Evolutionary conservation across 2,888 invertebrate species (phyloP), one percentile per base, ranked within the genome.

Genomic region (Celastrina argiolus): DNA sequence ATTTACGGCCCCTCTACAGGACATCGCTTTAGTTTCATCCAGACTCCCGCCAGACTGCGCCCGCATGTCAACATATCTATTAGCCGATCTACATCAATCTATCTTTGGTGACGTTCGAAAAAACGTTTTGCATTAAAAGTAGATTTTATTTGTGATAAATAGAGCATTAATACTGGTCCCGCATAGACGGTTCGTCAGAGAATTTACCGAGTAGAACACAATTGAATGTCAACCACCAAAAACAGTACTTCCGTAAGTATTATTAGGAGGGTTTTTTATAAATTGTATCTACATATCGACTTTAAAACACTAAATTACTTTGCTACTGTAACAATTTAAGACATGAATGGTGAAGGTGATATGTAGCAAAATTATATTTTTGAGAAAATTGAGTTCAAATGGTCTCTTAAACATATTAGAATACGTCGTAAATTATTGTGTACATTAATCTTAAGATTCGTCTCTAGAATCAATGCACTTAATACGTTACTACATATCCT

Each of bases 1-100:
- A 51, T 51, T 51, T 51, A 22, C 51, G 26, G 51, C 51, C 51
- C 45, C 51, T 51, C 51, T 22, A 51, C 51, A 51, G 51, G 51
- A 51, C 51, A 51, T 51, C 10, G 51, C 22, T 51, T 51, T 51
- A 26, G 51, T 51, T 51, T 26, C 22, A 51, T 26, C 51, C 51
- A 58, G 58, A 28, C 58, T 58, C 58, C 28, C 28, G 16, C 16
- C 28, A 58, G 31, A 31, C 31, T 31, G 58, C 31, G 31, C 58
- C 31, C 58, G 31, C 58, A 58, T 58, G 28, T 28, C 14, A 58
- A 58, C 31, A 31, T 58, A 58, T 31, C 58, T 28, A 58, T 31
- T 58, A 58, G 31, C 31, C 59, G 59, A 59, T 31, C n/a, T 51
- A 36, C 8, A 36, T 36, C 36, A 12, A 36, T 36, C 12, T 22